Percentiles rank a stretch among this genome's conserved stretches.
Evolutionary conservation across 2,888 invertebrate species (phyloP).

Genomic region (Polymixis lichenea): DNA sequence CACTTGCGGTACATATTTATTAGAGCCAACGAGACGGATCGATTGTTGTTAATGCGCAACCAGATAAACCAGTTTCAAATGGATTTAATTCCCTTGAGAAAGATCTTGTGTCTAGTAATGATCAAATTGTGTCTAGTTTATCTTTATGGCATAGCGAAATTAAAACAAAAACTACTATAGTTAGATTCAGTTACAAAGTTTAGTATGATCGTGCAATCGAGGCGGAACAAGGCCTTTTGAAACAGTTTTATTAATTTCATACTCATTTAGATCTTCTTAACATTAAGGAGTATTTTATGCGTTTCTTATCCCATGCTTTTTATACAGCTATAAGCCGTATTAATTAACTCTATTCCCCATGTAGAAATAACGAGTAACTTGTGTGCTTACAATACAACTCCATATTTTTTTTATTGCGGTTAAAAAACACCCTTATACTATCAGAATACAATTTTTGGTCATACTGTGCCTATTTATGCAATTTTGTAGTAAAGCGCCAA

Average conservation of each 20-base stretch:
- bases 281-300: conserved; percentile 27
- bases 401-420: neutral
- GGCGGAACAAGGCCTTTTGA: conserved; percentile 33
- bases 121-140: conserved; percentile 63
- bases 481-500: neutral
- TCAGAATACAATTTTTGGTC: neutral
- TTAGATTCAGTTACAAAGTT: conserved; percentile 41
- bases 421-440: neutral
- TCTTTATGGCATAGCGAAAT: conserved; percentile 61
- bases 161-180: conserved; percentile 31
- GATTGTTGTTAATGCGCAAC: conserved; percentile 72
- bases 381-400: neutral
- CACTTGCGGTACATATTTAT: conserved; percentile 50
- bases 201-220: conserved; percentile 24
- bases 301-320: conserved; percentile 15
- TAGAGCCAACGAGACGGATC: conserved; percentile 63
- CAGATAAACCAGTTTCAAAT: conserved; percentile 74
- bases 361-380: neutral
- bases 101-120: no score
- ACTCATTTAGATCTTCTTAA: conserved; percentile 34
- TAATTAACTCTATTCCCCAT: neutral
- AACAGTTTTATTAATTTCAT: conserved; percentile 45
- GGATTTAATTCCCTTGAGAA: conserved; percentile 72
- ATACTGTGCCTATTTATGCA: neutral
- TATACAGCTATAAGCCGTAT: conserved; percentile 20